phyloP scores from a whole-genome alignment of 2,113 vertebrate genomes.

The Microcebus murinus region DNA sequence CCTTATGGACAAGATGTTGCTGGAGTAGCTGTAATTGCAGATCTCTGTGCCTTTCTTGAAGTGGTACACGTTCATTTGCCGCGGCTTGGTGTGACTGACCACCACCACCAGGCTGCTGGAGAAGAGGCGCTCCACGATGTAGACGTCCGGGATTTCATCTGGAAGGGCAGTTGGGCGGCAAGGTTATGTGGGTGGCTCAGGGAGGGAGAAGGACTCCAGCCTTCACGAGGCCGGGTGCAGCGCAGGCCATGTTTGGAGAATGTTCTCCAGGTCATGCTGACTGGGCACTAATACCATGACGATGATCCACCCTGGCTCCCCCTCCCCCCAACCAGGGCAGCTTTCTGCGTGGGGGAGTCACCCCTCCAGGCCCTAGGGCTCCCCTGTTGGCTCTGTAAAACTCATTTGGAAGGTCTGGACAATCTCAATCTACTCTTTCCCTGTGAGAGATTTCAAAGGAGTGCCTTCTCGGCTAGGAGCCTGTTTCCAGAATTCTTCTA shows the following conservation, averaged over 20 bases:
- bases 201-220: background rate
- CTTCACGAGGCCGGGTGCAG: fast-evolving
- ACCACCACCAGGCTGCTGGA: slow-evolving; percentile 98
- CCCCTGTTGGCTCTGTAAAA: background rate
- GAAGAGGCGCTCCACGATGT: slow-evolving; percentile 97
- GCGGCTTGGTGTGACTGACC: slow-evolving; percentile 90
- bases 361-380: background rate
- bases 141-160: slow-evolving; percentile 93
- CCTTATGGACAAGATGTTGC: slow-evolving; percentile 91
- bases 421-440: background rate
- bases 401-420: background rate
- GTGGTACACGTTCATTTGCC: slow-evolving; percentile 98
- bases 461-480: background rate
- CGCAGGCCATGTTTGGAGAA: fast-evolving
- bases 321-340: background rate
- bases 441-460: background rate
- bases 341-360: too few relatives aligned
- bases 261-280: background rate
- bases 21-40: slow-evolving; percentile 97
- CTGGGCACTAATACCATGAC: background rate
- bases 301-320: fast-evolving
- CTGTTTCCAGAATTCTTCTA: background rate
- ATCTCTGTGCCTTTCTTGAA: slow-evolving; percentile 99
- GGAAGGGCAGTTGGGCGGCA: slow-evolving; percentile 1
- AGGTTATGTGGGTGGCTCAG: fast-evolving